phyloP scores from a whole-genome alignment of 2,888 invertebrate genomes.

The Habroteleia sp. region DNA sequence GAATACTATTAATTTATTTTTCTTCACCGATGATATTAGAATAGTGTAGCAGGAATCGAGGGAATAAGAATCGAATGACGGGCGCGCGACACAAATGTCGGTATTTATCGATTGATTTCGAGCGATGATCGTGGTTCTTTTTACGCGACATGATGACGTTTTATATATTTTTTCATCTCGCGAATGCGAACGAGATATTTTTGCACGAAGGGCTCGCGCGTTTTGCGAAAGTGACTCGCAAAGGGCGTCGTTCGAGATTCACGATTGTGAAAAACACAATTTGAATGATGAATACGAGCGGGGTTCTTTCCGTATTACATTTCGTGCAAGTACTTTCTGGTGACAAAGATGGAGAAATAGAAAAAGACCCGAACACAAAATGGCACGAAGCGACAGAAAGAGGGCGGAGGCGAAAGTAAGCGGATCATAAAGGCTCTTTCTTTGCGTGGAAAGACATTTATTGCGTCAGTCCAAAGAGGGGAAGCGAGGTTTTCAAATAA shows the following conservation, averaged over 20 bases:
- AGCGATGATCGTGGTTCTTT: conserved; percentile 29
- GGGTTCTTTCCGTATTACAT: conserved; percentile 30
- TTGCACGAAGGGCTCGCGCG: conserved; percentile 27
- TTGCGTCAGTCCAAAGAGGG: conserved; percentile 11
- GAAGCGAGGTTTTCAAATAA: conserved; percentile 39
- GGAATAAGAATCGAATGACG: not conserved
- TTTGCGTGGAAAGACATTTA: conserved; percentile 27
- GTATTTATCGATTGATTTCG: conserved; percentile 48
- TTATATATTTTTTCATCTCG: conserved; percentile 55
- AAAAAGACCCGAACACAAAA: conserved; percentile 8
- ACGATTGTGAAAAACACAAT: too few species aligned
- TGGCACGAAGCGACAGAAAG: conserved; percentile 12
- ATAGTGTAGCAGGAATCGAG: not conserved
- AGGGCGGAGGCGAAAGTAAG: too few species aligned
- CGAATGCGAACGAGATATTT: conserved; percentile 30
- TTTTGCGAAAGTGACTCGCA: conserved; percentile 26
- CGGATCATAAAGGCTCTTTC: not conserved
- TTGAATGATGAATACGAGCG: not conserved
- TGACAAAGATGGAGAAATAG: not conserved
- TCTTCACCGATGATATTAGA: conserved; percentile 40
- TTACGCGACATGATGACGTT: conserved; percentile 26
- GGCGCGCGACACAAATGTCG: conserved; percentile 42
- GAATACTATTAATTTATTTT: conserved; percentile 34
- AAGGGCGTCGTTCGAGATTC: too few species aligned
- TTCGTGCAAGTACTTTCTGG: conserved; percentile 31